Conservation (phyloP, 2,113 vertebrate genomes). For the Periophthalmodon schlosseri region DNA sequence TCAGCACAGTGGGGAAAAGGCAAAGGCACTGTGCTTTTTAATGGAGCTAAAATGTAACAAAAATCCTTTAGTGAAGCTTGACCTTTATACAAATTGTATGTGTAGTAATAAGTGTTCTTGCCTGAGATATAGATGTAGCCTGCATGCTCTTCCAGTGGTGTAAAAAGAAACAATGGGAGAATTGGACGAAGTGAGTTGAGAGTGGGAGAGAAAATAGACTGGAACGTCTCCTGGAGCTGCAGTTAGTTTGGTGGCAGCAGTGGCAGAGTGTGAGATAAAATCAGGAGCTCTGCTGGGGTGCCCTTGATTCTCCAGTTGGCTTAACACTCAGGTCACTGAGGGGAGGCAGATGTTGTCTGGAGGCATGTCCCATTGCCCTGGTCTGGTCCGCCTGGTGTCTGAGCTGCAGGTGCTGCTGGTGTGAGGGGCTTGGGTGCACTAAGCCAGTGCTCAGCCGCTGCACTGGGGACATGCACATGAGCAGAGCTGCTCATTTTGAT, state of each 20-base stretch:
- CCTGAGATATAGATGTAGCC: conserved; percentile 11
- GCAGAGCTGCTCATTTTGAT: conserved; percentile 76
- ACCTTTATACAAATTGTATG: conserved; percentile 1
- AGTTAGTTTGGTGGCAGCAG: conserved; percentile 45
- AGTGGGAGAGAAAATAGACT: conserved; percentile 58
- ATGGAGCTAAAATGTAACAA: not conserved
- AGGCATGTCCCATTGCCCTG: conserved; percentile 68
- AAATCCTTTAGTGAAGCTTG: not conserved
- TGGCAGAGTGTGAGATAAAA: conserved; percentile 65
- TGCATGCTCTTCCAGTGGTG: conserved; percentile 32
- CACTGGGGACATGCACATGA: conserved; percentile 51
- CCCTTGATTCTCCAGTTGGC: conserved; percentile 74
- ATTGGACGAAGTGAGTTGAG: conserved; percentile 31
- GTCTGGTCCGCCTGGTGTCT: conserved; percentile 66
- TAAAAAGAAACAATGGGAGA: conserved; percentile 30
- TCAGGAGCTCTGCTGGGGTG: conserved; percentile 51
- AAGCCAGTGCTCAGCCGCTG: conserved; percentile 48
- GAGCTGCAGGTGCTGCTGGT: conserved; percentile 67
- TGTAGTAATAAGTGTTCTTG: not conserved
- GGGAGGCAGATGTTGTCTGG: conserved; percentile 80
- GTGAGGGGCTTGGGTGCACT: conserved; percentile 33
- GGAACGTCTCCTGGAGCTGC: conserved; percentile 62
- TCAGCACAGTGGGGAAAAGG: not conserved
- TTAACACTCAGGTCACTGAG: conserved; percentile 70
- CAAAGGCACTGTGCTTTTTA: not conserved